Evolutionary conservation across 2,113 vertebrate species (phyloP).

Genomic region (Malurus alboscapulatus): DNA sequence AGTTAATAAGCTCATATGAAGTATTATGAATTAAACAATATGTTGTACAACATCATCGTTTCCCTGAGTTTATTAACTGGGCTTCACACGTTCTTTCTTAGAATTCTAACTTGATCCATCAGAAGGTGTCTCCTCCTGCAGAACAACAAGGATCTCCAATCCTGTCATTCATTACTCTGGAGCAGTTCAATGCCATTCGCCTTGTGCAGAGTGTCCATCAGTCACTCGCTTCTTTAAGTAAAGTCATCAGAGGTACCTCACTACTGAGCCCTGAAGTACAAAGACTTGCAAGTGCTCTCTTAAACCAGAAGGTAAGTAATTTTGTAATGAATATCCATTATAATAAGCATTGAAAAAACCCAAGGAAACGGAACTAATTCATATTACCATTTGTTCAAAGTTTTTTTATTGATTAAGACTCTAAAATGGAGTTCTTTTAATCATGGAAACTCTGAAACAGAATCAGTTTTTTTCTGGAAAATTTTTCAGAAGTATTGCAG

Average conservation of each 20-base stretch:
- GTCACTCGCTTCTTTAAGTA: slow-evolving; percentile 93
- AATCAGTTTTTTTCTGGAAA: background rate
- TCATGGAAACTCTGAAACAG: background rate
- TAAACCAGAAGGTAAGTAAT: slow-evolving; percentile 90
- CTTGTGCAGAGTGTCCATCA: slow-evolving; percentile 93
- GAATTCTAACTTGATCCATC: slow-evolving; percentile 93
- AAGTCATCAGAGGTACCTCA: slow-evolving; percentile 92
- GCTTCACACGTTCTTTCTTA: slow-evolving; percentile 35
- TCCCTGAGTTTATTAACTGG: background rate
- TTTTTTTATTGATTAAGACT: background rate
- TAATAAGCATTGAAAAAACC: background rate
- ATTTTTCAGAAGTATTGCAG: background rate
- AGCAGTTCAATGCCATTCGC: slow-evolving; percentile 89
- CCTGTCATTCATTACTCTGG: slow-evolving; percentile 86
- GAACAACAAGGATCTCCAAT: slow-evolving; percentile 87
- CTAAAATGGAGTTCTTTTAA: background rate
- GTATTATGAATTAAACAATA: background rate
- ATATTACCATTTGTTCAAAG: background rate
- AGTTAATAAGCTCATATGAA: background rate
- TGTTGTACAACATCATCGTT: background rate
- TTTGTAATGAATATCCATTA: background rate
- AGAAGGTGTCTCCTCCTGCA: slow-evolving; percentile 85
- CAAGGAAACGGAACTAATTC: background rate
- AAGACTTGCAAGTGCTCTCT: slow-evolving; percentile 86
- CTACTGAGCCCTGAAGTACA: slow-evolving; percentile 89